Evolutionary conservation across 2,797 vertebrate genomes (phyloP).

Genomic region (Salmo trutta): DNA sequence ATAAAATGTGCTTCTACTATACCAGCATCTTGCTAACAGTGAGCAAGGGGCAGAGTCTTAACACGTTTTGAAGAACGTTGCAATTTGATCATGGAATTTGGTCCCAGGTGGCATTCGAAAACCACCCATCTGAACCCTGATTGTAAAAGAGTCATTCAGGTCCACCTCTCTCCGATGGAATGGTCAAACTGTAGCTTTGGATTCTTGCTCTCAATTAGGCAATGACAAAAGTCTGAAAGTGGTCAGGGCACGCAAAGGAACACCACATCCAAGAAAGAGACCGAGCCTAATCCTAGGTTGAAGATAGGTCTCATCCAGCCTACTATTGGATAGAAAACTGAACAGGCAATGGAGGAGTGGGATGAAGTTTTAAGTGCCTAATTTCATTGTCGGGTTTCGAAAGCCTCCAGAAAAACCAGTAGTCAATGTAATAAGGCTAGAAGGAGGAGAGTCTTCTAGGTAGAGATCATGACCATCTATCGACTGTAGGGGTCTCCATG

Average conservation of each 20-base stretch:
- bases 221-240: not conserved
- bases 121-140: not conserved
- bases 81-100: not conserved
- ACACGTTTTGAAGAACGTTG: not conserved
- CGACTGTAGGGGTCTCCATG: conserved; percentile 19
- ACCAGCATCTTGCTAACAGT: not conserved
- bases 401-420: not conserved
- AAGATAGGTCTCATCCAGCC: not conserved
- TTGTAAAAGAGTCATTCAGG: not conserved
- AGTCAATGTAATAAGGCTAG: not conserved
- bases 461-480: not conserved
- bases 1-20: conserved; percentile 4
- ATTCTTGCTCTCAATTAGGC: not conserved
- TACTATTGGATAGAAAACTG: not conserved
- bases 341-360: not conserved
- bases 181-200: not conserved
- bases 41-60: not conserved
- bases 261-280: not conserved
- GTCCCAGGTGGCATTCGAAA: not conserved
- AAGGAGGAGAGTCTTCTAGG: not conserved
- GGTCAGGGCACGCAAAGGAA: not conserved
- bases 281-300: not conserved
- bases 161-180: not conserved
- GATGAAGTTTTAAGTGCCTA: not conserved
- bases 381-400: not conserved